These are phyloP conservation scores for Theodoxus fluviatilis DNA, from an alignment of 2,888 invertebrate species.

Conservation along the genomic window DNA sequence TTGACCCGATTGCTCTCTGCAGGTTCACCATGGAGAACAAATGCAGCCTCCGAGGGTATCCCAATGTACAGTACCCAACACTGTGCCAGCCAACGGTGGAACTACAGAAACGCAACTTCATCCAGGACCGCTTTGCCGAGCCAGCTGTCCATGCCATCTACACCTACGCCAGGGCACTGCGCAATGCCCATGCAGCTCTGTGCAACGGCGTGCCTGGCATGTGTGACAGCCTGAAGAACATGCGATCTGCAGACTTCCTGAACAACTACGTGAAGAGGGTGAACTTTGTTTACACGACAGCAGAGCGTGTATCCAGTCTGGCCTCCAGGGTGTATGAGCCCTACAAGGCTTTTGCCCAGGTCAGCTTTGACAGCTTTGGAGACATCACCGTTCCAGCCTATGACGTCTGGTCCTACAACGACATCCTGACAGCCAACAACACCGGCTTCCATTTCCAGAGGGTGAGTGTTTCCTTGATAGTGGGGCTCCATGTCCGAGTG, in stretches of 20 bases:
- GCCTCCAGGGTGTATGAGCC: conserved; percentile 52
- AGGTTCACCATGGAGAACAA: too few species aligned
- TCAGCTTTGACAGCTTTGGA: conserved; percentile 46
- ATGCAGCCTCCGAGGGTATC: too few species aligned
- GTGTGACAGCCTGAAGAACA: conserved; percentile 40
- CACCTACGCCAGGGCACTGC: conserved; percentile 55
- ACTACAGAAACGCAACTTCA: too few species aligned
- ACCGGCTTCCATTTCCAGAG: conserved; percentile 42
- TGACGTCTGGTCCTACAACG: conserved; percentile 57
- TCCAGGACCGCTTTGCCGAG: conserved; percentile 56
- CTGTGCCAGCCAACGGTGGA: too few species aligned
- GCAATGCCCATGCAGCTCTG: conserved; percentile 44
- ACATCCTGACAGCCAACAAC: conserved; percentile 33
- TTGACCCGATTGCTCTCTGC: too few species aligned
- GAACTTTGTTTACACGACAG: conserved; percentile 50
- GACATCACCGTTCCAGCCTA: conserved; percentile 51
- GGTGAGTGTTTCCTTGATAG: conserved; percentile 35
- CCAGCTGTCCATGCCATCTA: conserved; percentile 58
- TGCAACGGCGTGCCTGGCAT: conserved; percentile 46
- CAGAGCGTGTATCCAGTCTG: conserved; percentile 55
- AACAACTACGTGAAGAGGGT: conserved; percentile 48
- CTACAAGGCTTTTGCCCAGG: conserved; percentile 47
- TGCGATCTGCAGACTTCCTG: conserved; percentile 47
- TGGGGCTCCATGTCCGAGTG: neutral
- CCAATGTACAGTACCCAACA: too few species aligned